Conservation (phyloP, 1,140 invertebrate genomes). For the Himalopsyche phryganea region DNA sequence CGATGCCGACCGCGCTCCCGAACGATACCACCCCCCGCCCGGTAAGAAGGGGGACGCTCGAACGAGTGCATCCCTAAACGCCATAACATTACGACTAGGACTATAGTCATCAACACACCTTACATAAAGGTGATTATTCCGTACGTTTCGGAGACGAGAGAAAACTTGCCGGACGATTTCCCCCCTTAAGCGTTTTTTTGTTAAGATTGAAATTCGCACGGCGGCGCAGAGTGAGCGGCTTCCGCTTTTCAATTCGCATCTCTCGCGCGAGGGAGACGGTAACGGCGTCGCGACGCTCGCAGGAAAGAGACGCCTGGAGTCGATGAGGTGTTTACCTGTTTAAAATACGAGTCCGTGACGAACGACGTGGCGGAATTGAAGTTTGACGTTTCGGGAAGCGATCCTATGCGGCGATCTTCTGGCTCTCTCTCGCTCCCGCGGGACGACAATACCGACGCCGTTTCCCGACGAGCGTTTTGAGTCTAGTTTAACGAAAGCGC, state of each 20-base stretch:
- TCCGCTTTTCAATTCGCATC: slow-evolving; percentile 12
- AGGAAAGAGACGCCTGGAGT: slow-evolving; percentile 2
- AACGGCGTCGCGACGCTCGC: not conserved
- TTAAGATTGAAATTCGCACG: slow-evolving; percentile 17
- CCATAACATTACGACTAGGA: slow-evolving; percentile 1
- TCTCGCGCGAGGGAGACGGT: slow-evolving; percentile 7
- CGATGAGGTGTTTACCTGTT: slow-evolving; percentile 21
- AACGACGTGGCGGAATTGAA: slow-evolving; percentile 19
- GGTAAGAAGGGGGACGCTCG: slow-evolving; percentile 9
- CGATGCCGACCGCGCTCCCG: not conserved
- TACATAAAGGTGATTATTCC: not conserved
- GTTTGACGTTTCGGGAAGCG: slow-evolving; percentile 23
- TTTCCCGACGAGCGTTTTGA: too few relatives aligned
- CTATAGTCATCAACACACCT: not conserved
- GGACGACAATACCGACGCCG: not conserved
- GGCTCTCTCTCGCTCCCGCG: slow-evolving; percentile 4
- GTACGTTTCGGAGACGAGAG: not conserved
- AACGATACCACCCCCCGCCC: slow-evolving; percentile 5
- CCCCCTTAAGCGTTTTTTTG: slow-evolving; percentile 7
- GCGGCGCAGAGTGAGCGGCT: slow-evolving; percentile 8
- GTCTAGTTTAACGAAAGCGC: too few relatives aligned
- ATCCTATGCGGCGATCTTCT: slow-evolving; percentile 14
- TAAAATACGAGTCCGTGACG: slow-evolving; percentile 21
- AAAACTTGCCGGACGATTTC: slow-evolving; percentile 13
- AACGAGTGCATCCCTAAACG: not conserved